Evolutionary conservation across 2,888 invertebrate species (phyloP).

Genomic region (Cheilosia pagana): DNA sequence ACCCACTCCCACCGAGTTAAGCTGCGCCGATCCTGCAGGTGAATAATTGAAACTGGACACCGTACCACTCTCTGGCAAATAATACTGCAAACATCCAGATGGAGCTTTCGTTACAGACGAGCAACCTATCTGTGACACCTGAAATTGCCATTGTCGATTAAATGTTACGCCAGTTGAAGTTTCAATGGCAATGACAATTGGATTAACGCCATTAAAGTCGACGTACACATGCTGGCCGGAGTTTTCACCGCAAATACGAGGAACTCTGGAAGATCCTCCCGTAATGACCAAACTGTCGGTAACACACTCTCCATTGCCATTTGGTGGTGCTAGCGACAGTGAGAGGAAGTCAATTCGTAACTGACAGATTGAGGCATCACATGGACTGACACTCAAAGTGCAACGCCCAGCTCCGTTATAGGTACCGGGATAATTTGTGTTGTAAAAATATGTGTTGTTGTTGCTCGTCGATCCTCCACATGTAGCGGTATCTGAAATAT

Average conservation of each 20-base stretch:
- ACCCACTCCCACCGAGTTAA: slow-evolving; percentile 84
- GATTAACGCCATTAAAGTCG: slow-evolving; percentile 88
- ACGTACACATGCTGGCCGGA: slow-evolving; percentile 91
- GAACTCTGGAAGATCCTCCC: slow-evolving; percentile 88
- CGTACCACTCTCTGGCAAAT: slow-evolving; percentile 86
- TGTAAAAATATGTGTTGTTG: slow-evolving; percentile 94
- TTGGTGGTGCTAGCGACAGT: slow-evolving; percentile 89
- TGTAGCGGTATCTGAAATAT: slow-evolving; percentile 88
- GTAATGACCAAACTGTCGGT: slow-evolving; percentile 89
- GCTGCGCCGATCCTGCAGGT: slow-evolving; percentile 85
- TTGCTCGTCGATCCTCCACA: slow-evolving; percentile 89
- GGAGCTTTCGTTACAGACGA: slow-evolving; percentile 89
- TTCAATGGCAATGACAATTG: slow-evolving; percentile 88
- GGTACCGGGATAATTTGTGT: slow-evolving; percentile 89
- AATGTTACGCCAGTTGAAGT: slow-evolving; percentile 86
- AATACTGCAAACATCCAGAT: slow-evolving; percentile 91
- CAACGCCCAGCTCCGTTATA: slow-evolving; percentile 88
- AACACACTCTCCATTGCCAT: slow-evolving; percentile 88
- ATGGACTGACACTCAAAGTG: slow-evolving; percentile 88
- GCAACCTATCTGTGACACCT: slow-evolving; percentile 89
- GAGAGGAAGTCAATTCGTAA: slow-evolving; percentile 91
- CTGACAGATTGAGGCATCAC: slow-evolving; percentile 86
- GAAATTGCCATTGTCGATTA: slow-evolving; percentile 90
- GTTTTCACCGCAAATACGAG: slow-evolving; percentile 91
- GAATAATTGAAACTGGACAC: slow-evolving; percentile 92